Percentiles rank a stretch among this genome's conserved stretches.
These are phyloP conservation scores for Dendropsophus ebraccatus DNA, from an alignment of 2,113 vertebrate genomes.

Conservation along the genomic window DNA sequence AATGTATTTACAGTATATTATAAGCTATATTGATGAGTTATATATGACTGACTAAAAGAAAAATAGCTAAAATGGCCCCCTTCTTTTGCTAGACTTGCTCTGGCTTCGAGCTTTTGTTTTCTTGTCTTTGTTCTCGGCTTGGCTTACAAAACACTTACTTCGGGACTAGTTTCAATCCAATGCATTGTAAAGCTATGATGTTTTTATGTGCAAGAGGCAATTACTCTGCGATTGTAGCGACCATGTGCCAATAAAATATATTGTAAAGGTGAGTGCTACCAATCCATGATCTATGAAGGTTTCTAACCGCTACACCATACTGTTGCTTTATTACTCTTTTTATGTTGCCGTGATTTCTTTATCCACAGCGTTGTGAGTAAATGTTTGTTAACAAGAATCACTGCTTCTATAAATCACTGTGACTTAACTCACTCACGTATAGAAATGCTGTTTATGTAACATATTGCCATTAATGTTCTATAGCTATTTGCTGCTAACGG, in stretches of 20 bases:
- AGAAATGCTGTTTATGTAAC: not conserved
- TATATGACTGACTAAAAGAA: too few species aligned
- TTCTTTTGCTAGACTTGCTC: not conserved
- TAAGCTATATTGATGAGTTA: too few species aligned
- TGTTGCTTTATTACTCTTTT: not conserved
- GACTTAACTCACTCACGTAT: not conserved
- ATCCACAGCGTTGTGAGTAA: not conserved
- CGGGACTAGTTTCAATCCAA: not conserved
- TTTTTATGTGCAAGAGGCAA: not conserved
- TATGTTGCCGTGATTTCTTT: not conserved
- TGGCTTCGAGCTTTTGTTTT: not conserved
- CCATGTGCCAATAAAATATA: not conserved
- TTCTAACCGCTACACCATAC: not conserved
- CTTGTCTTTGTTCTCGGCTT: not conserved
- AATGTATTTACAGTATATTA: too few species aligned
- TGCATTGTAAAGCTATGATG: not conserved
- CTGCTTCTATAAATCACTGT: not conserved
- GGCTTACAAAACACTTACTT: not conserved
- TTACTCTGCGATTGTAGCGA: not conserved
- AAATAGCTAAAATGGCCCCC: not conserved
- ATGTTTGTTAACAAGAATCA: constrained; percentile 12
- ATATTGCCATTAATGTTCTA: not conserved
- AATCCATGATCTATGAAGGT: not conserved
- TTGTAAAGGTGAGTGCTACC: not conserved
- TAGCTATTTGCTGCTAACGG: not conserved